Conservation (phyloP, 2,797 vertebrate species). For the Mus spretus region DNA sequence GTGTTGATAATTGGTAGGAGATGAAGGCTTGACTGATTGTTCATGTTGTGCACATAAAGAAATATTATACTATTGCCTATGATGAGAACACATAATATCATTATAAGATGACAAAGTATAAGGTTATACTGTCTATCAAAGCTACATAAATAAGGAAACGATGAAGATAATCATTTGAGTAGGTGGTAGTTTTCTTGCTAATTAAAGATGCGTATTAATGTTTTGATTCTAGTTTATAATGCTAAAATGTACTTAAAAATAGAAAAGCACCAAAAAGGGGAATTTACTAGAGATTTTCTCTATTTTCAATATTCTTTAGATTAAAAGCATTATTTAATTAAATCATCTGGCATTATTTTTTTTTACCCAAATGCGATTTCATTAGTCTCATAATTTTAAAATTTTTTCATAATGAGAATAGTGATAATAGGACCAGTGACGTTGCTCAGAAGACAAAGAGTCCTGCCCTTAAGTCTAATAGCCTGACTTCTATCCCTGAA, state of each 20-base stretch:
- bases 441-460: not conserved
- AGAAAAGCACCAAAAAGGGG: not conserved
- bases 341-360: not conserved
- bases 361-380: not conserved
- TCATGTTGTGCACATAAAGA: not conserved
- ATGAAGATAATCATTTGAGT: not conserved
- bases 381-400: not conserved
- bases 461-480: not conserved
- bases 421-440: fast-evolving
- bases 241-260: not conserved
- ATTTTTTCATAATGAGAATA: not conserved
- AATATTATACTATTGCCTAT: not conserved
- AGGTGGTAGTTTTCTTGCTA: too few species aligned
- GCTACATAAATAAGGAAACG: not conserved
- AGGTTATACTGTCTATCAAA: not conserved
- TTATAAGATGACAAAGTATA: not conserved
- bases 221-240: not conserved
- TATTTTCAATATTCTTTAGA: not conserved
- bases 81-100: not conserved
- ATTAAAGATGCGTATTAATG: not conserved
- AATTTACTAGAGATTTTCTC: not conserved
- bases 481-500: not conserved
- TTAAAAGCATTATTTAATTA: not conserved
- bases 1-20: not conserved
- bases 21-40: not conserved